Conservation (phyloP, 2,888 invertebrate species). For the Epinotia ramella region DNA sequence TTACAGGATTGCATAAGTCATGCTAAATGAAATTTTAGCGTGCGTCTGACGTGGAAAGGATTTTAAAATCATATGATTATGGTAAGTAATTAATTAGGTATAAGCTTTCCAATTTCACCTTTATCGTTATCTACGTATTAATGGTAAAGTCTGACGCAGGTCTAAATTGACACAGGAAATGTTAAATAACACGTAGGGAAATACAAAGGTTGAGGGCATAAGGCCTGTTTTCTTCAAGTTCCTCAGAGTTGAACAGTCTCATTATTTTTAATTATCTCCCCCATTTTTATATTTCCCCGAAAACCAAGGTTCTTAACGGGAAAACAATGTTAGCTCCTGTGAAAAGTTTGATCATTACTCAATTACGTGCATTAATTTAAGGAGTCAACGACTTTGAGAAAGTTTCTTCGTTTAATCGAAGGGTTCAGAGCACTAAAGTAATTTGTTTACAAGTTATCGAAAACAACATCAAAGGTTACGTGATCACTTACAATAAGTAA, state of each 20-base stretch:
- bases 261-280: slow-evolving; percentile 38
- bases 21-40: not conserved
- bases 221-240: slow-evolving; percentile 7
- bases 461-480: slow-evolving; percentile 10
- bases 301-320: slow-evolving; percentile 4
- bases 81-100: slow-evolving; percentile 27
- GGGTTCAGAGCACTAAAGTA: not conserved
- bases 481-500: slow-evolving; percentile 4
- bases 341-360: slow-evolving; percentile 33
- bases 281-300: slow-evolving; percentile 20
- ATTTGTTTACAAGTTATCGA: not conserved
- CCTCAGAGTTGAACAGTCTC: slow-evolving; percentile 28
- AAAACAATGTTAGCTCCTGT: slow-evolving; percentile 11
- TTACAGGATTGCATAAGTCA: slow-evolving; percentile 19
- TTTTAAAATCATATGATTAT: slow-evolving; percentile 8
- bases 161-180: slow-evolving; percentile 40
- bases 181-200: slow-evolving; percentile 29
- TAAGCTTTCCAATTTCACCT: slow-evolving; percentile 40
- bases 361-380: slow-evolving; percentile 34
- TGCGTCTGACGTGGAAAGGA: slow-evolving; percentile 9
- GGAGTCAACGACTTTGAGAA: slow-evolving; percentile 38
- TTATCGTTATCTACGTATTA: slow-evolving; percentile 35
- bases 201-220: slow-evolving; percentile 23
- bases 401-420: slow-evolving; percentile 21
- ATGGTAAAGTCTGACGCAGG: slow-evolving; percentile 41